A percentile compares a stretch with the other conserved stretches of the same genome.
phyloP scores from a whole-genome alignment of 2,888 invertebrate species.

The Smittia aterrima region DNA sequence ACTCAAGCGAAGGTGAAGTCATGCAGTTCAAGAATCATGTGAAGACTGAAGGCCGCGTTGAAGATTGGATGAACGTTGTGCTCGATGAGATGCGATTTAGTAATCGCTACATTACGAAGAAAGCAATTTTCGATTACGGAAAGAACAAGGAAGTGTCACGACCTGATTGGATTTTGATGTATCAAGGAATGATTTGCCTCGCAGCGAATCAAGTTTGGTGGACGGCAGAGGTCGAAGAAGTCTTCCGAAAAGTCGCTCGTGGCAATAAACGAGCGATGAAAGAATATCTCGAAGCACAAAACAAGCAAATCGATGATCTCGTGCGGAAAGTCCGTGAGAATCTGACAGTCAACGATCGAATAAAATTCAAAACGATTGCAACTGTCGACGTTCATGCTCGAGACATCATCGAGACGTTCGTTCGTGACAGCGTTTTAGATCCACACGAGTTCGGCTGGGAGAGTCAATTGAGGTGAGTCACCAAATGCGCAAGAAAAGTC shows the following conservation, averaged over 20 bases:
- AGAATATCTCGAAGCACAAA: constrained; percentile 73
- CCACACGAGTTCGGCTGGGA: constrained; percentile 91
- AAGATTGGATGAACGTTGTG: constrained; percentile 89
- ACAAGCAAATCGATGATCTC: constrained; percentile 78
- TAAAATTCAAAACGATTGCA: constrained; percentile 83
- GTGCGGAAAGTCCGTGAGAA: constrained; percentile 71
- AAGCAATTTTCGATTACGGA: constrained; percentile 83
- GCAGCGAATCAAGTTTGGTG: constrained; percentile 92
- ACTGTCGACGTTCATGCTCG: constrained; percentile 91
- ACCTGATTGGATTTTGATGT: constrained; percentile 84
- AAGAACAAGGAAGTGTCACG: constrained; percentile 65
- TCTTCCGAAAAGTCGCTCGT: constrained; percentile 65
- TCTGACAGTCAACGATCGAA: constrained; percentile 74
- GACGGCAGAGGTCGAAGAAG: constrained; percentile 93
- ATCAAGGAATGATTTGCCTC: constrained; percentile 82
- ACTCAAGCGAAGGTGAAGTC: constrained; percentile 82
- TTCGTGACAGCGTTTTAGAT: constrained; percentile 77
- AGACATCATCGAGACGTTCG: constrained; percentile 82
- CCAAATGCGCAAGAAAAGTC: too few relatives aligned
- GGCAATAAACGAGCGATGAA: constrained; percentile 88
- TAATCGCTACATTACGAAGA: constrained; percentile 81
- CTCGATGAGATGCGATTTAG: constrained; percentile 80
- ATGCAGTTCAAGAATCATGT: constrained; percentile 78
- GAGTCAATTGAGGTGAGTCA: constrained; percentile 69
- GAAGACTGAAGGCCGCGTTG: constrained; percentile 76